Percentiles rank a stretch among this genome's conserved stretches.
Conservation (phyloP, 2,797 vertebrate species). For the Phylloscopus collybita region DNA sequence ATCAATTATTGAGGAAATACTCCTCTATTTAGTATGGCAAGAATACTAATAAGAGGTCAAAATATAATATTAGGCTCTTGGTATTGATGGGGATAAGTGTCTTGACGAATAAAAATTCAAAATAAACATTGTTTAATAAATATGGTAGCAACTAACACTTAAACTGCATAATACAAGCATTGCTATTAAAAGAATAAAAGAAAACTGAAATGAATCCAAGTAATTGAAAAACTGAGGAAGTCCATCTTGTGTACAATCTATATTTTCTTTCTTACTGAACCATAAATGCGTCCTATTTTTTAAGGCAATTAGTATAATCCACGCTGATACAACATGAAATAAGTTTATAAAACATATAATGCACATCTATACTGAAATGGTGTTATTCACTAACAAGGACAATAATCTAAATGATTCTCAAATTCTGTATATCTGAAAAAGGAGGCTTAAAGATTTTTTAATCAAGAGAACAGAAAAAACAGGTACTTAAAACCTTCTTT, state of each 20-base stretch:
- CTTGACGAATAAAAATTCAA: neutral
- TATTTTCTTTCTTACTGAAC: neutral
- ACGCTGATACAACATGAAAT: neutral
- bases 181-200: constrained; percentile 15
- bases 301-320: neutral
- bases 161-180: neutral
- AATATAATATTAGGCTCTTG: neutral
- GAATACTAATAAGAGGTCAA: constrained; percentile 53
- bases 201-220: neutral
- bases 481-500: neutral
- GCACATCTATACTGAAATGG: neutral
- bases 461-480: neutral
- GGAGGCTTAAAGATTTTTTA: neutral
- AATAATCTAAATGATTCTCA: neutral
- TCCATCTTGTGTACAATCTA: neutral
- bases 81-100: neutral
- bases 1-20: constrained; percentile 71
- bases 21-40: constrained; percentile 1
- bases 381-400: neutral
- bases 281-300: neutral
- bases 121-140: neutral
- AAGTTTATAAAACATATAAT: neutral
- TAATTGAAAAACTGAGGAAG: neutral
- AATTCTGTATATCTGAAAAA: neutral
- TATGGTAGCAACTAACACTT: neutral